A percentile compares a stretch with the other conserved stretches of the same genome.
Conservation (phyloP, 1,140 invertebrate genomes). For the Chironomus striatipennis region DNA sequence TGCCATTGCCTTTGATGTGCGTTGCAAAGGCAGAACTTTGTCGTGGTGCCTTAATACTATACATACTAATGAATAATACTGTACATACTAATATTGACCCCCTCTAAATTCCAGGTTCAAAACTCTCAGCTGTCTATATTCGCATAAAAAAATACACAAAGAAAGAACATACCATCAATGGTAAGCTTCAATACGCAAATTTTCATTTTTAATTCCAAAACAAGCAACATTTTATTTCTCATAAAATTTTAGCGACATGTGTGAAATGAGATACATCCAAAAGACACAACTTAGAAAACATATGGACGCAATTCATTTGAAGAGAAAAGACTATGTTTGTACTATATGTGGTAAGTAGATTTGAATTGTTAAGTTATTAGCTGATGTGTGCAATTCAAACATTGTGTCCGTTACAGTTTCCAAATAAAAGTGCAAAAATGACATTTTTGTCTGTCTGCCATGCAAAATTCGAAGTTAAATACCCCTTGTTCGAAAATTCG, state of each 20-base stretch:
- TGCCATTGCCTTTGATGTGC: no score
- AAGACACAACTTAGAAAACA: not conserved
- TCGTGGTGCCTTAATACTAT: no score
- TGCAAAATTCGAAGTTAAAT: no score
- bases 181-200: not conserved
- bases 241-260: not conserved
- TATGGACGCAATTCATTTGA: not conserved
- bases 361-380: no score
- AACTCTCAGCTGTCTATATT: not conserved
- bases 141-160: constrained; percentile 4
- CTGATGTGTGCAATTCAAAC: no score
- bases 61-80: no score
- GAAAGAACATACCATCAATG: not conserved
- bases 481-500: no score
- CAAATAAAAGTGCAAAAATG: no score
- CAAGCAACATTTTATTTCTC: not conserved
- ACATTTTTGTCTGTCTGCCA: no score
- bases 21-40: no score
- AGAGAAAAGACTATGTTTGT: not conserved
- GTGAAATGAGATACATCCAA: not conserved
- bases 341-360: not conserved
- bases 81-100: no score
- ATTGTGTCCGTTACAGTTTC: no score
- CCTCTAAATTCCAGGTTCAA: not conserved
- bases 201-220: not conserved